Base-by-base conservation (phyloP, 2,888 invertebrate species). In the Plagodis dolabraria region DNA sequence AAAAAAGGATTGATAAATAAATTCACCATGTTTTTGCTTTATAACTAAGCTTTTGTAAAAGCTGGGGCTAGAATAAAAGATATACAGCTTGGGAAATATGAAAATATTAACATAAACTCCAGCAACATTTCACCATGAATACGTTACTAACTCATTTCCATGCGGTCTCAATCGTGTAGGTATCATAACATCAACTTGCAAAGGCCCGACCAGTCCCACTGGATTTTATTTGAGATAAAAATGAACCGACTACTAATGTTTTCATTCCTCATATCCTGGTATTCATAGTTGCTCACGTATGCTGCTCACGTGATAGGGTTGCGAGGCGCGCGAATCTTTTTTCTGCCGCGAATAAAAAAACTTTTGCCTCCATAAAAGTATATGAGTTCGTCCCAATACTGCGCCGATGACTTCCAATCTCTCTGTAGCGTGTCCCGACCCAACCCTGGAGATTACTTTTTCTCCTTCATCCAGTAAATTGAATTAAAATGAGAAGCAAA, bases 321-420 rank as follows among this genome's bases (percentile, higher is more conserved):
- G 74, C 72, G 74, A 70, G 81, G 78, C 75, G 76, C 82, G 79
- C 79, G 85, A 89, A 89, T 90, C 89, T 87, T 86, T 88, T 87
- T 81, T 86, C 83, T 79, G 81, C 80, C 84, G 80, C 78, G 87
- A 87, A 89, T 87, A 88, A 90, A 86, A n/a, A 90, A 91, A 90
- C 84, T 89, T 89, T 89, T 78, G 74, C 80, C 79, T 82, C 82
- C 85, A 88, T 90, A 90, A 91, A 91, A 90, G 91, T 89, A 87
- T 90, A 91, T 87, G 91, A 88, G 90, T 87, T 87, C 87, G 88
- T 90, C 89, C 90, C 89, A 89, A 91, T 90, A 89, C 89, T 83
- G 83, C 81, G 86, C 72, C 87, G 86, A 89, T 89, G 91, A 89
- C 88, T 90, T 89, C 89, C 91, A 90, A 91, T 90, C 88, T 89